These are phyloP conservation scores for Griposia aprilina DNA, from an alignment of 2,888 invertebrate species.

Conservation along the genomic window DNA sequence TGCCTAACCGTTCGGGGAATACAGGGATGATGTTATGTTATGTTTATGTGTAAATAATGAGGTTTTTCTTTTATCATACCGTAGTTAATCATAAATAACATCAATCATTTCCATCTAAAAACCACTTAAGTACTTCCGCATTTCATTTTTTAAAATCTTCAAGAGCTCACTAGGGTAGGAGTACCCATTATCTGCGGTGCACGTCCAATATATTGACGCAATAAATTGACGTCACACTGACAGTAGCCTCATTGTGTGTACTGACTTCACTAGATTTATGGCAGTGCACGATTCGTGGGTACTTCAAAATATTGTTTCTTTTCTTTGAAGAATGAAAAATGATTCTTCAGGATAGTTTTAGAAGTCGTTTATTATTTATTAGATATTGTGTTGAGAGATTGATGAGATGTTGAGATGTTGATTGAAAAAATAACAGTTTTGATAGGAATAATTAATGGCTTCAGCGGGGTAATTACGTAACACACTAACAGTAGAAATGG, in stretches of 20 bases:
- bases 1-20: too few relatives aligned
- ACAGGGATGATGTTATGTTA: too few relatives aligned
- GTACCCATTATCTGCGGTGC: slow-evolving; percentile 61
- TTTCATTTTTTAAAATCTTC: slow-evolving; percentile 9
- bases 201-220: slow-evolving; percentile 64
- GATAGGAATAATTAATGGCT: too few relatives aligned
- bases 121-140: neutral
- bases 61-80: too few relatives aligned
- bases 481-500: too few relatives aligned
- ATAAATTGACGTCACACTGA: slow-evolving; percentile 63
- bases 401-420: neutral
- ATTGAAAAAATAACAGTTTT: too few relatives aligned
- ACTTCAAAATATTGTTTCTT: slow-evolving; percentile 27
- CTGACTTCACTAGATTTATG: slow-evolving; percentile 59
- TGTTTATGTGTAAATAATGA: too few relatives aligned
- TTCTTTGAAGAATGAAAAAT: slow-evolving; percentile 52
- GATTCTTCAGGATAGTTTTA: slow-evolving; percentile 26
- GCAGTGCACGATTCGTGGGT: slow-evolving; percentile 24
- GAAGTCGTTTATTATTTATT: slow-evolving; percentile 36
- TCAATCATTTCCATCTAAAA: too few relatives aligned
- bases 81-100: neutral
- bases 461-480: too few relatives aligned
- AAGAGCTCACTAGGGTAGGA: slow-evolving; percentile 20
- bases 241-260: slow-evolving; percentile 57
- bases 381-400: slow-evolving; percentile 11